Percentiles rank a stretch among this genome's conserved stretches.
These are phyloP conservation scores for Protobothrops flavoviridis DNA, from an alignment of 2,113 vertebrate species.

Conservation along the genomic window DNA sequence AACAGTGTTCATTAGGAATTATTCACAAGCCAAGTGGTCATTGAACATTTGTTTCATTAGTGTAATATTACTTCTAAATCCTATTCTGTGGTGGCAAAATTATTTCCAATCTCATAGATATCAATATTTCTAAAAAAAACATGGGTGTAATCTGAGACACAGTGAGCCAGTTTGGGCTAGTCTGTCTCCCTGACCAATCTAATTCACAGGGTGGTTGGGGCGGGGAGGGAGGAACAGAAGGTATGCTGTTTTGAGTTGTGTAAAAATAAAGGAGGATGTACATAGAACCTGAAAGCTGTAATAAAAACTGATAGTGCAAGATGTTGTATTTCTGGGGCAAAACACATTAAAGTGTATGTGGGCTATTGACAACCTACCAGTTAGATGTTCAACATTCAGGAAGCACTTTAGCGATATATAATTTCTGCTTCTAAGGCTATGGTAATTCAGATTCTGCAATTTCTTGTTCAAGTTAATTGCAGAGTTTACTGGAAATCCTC, in stretches of 20 bases:
- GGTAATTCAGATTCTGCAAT: neutral
- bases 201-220: neutral
- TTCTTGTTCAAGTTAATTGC: neutral
- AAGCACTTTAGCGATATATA: neutral
- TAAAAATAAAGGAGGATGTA: neutral
- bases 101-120: neutral
- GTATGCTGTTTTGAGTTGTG: neutral
- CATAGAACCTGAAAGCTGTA: neutral
- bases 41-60: neutral
- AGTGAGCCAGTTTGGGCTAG: neutral
- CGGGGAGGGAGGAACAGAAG: neutral
- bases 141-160: neutral
- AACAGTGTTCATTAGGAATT: neutral
- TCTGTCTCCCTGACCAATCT: neutral
- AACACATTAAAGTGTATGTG: neutral
- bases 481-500: neutral
- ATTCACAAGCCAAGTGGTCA: neutral
- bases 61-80: neutral
- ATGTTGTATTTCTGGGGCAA: neutral
- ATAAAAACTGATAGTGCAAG: neutral
- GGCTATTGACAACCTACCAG: neutral
- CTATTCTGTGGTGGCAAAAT: neutral
- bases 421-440: neutral
- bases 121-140: neutral
- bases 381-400: neutral